Percentiles rank a stretch among this genome's conserved stretches.
phyloP scores from a whole-genome alignment of 2,113 vertebrate genomes.

The Notarius lentiginosus region DNA sequence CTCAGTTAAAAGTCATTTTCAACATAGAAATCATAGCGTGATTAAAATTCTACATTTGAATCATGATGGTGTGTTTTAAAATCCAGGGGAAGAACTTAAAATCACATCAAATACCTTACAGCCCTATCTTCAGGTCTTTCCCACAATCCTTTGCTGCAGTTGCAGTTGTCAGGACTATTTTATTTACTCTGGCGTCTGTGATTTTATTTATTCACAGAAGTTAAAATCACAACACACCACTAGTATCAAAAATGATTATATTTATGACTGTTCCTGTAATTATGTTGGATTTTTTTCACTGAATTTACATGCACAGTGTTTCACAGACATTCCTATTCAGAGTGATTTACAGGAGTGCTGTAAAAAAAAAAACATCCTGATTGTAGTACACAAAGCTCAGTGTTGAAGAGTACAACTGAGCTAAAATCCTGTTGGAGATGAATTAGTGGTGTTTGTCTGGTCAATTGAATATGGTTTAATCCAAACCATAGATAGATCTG shows the following conservation, averaged over 20 bases:
- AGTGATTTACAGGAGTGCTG: not conserved
- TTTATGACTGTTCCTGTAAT: not conserved
- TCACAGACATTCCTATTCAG: not conserved
- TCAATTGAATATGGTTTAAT: not conserved
- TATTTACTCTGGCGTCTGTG: not conserved
- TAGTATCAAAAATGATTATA: no score
- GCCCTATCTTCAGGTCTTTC: not conserved
- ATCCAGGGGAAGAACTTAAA: not conserved
- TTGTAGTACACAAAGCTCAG: not conserved
- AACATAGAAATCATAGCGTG: not conserved
- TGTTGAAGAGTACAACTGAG: not conserved
- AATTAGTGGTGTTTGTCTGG: not conserved
- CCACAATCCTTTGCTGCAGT: not conserved
- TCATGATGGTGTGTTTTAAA: not conserved
- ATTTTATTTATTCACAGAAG: not conserved
- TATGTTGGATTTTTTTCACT: not conserved
- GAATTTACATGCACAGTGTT: not conserved
- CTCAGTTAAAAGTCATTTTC: not conserved
- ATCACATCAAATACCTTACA: not conserved
- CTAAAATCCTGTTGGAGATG: not conserved
- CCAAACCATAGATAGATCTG: not conserved
- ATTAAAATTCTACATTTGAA: not conserved
- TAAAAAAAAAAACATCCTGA: not conserved
- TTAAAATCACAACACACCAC: not conserved
- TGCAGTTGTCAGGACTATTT: not conserved